phyloP scores from a whole-genome alignment of 2,888 invertebrate genomes.

The Carabus problematicus region DNA sequence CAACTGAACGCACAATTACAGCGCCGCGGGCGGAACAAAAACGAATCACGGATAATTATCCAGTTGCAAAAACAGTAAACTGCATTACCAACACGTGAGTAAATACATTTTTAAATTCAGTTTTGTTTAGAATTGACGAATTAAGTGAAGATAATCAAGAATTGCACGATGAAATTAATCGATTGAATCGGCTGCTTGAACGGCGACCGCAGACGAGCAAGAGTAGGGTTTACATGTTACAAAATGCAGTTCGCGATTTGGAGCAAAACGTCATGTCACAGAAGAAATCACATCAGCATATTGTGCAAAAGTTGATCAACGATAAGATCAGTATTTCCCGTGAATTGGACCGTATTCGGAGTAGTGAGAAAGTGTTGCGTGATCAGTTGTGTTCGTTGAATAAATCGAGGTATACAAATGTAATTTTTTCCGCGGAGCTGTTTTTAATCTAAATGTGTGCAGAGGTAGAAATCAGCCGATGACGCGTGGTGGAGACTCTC shows the following conservation, averaged over 20 bases:
- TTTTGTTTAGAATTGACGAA: conserved; percentile 51
- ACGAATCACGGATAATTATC: conserved; percentile 33
- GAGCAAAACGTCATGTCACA: conserved; percentile 59
- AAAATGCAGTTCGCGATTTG: conserved; percentile 57
- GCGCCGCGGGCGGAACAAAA: conserved; percentile 13
- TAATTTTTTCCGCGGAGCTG: no score
- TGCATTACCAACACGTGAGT: neutral
- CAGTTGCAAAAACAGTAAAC: conserved; percentile 42
- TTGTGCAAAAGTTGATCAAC: conserved; percentile 57
- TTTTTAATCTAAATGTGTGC: neutral
- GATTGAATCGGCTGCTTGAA: conserved; percentile 44
- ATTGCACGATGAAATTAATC: conserved; percentile 51
- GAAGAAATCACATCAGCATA: conserved; percentile 57
- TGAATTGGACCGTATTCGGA: conserved; percentile 53
- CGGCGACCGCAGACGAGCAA: conserved; percentile 5
- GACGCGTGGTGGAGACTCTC: neutral
- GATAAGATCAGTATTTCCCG: conserved; percentile 56
- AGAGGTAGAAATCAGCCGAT: neutral
- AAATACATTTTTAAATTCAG: neutral
- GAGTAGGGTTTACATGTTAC: conserved; percentile 47
- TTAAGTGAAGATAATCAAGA: conserved; percentile 53
- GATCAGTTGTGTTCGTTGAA: neutral
- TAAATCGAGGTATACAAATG: conserved; percentile 5
- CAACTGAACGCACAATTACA: conserved; percentile 53
- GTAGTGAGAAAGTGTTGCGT: conserved; percentile 48